Evolutionary conservation across 2,888 invertebrate genomes (phyloP).

Genomic region (Epinotia ramella): DNA sequence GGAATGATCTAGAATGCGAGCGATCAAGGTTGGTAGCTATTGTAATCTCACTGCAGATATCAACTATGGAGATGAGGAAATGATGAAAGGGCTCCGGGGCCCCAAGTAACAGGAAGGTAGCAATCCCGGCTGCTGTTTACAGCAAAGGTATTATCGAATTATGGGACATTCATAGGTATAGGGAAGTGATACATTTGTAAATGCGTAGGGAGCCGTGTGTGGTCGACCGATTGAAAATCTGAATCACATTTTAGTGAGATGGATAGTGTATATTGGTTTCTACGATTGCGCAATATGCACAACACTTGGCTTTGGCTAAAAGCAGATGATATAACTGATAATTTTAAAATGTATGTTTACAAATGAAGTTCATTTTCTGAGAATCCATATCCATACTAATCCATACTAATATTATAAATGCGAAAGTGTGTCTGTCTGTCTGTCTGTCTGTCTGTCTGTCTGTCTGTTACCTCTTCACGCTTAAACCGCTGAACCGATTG

Average conservation of each 20-base stretch:
- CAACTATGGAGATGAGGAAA: slow-evolving; percentile 49
- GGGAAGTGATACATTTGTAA: slow-evolving; percentile 39
- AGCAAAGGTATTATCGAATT: slow-evolving; percentile 67
- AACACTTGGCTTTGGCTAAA: not conserved
- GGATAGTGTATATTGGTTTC: not conserved
- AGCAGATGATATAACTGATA: not conserved
- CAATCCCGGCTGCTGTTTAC: slow-evolving; percentile 67
- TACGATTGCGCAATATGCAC: not conserved
- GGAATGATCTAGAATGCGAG: slow-evolving; percentile 51
- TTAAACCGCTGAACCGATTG: too few relatives aligned
- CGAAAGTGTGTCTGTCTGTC: too few relatives aligned
- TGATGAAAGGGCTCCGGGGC: slow-evolving; percentile 58
- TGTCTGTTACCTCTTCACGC: too few relatives aligned
- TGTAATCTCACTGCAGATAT: slow-evolving; percentile 42
- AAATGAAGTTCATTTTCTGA: too few relatives aligned
- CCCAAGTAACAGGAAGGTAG: slow-evolving; percentile 64
- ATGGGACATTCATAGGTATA: slow-evolving; percentile 58
- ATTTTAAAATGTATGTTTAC: too few relatives aligned
- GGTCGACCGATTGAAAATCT: slow-evolving; percentile 1
- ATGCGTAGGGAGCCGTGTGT: slow-evolving; percentile 14
- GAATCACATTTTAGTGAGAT: slow-evolving; percentile 3
- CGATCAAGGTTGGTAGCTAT: slow-evolving; percentile 23
- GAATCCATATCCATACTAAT: too few relatives aligned
- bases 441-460: too few relatives aligned
- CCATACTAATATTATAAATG: too few relatives aligned